These are phyloP conservation scores for Globodera rostochiensis DNA, from an alignment of 1,140 invertebrate species.

Conservation along the genomic window DNA sequence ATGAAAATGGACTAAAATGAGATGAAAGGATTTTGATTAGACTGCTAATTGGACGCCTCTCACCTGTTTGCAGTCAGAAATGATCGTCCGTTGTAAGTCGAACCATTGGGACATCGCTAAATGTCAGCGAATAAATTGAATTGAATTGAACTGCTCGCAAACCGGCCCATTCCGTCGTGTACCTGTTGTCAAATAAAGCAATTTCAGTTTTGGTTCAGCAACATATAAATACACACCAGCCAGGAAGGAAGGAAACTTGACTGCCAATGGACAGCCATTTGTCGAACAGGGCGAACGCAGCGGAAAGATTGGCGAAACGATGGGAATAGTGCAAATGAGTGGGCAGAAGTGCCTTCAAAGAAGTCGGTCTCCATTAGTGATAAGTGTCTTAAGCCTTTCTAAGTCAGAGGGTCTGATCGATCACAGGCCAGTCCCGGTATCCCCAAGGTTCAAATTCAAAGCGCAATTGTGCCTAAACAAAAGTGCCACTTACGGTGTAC, in stretches of 20 bases:
- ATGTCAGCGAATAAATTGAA: conserved; percentile 6
- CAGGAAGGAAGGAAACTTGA: conserved; percentile 4
- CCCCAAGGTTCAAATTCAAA: too few relatives aligned
- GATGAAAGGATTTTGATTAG: not conserved
- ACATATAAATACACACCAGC: not conserved
- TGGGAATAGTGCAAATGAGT: conserved; percentile 62
- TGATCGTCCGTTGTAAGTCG: conserved; percentile 61
- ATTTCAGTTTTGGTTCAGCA: conserved; percentile 11
- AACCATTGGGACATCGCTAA: conserved; percentile 63
- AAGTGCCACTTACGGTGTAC: conserved; percentile 50
- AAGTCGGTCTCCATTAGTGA: not conserved
- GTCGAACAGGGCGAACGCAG: conserved; percentile 42
- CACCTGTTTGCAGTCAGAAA: conserved; percentile 52
- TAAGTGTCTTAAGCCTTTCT: not conserved
- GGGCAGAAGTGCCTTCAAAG: conserved; percentile 25
- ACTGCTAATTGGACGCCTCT: conserved; percentile 24
- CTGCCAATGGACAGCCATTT: not conserved
- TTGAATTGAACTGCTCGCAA: not conserved
- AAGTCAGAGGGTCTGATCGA: too few relatives aligned
- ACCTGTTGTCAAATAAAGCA: conserved; percentile 39
- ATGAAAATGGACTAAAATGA: conserved; percentile 46
- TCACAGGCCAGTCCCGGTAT: too few relatives aligned
- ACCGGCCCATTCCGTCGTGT: conserved; percentile 61
- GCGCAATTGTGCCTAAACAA: too few relatives aligned
- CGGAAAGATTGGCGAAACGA: conserved; percentile 61